Conservation (phyloP, 2,888 invertebrate species). For the Julus scanicus region DNA sequence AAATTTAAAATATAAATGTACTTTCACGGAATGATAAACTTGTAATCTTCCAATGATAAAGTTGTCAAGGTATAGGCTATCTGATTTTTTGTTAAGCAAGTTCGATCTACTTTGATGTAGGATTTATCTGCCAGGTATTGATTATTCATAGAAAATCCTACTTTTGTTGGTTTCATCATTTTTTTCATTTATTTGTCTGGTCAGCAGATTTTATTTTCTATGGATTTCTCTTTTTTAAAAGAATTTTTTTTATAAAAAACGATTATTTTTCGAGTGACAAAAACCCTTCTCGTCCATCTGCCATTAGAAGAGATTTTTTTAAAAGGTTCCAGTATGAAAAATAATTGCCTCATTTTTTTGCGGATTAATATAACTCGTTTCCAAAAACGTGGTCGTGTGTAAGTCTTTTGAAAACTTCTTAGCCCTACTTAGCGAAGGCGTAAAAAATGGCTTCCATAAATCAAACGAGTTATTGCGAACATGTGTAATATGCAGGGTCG, state of each 20-base stretch:
- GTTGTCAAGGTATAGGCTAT: no score
- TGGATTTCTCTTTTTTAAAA: background rate
- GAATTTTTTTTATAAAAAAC: background rate
- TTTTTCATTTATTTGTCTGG: background rate
- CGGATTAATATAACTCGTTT: background rate
- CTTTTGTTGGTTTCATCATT: no score
- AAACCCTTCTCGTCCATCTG: background rate
- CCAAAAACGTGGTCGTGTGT: background rate
- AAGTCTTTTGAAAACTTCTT: constrained; percentile 19
- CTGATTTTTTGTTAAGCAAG: no score
- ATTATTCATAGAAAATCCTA: background rate
- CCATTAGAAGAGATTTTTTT: background rate
- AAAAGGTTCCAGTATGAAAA: background rate
- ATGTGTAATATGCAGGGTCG: background rate
- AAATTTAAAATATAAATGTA: no score
- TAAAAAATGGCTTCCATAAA: constrained; percentile 11
- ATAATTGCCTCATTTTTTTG: constrained; percentile 19
- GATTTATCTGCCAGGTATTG: background rate
- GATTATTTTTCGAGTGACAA: background rate
- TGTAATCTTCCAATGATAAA: no score
- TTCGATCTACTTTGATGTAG: background rate
- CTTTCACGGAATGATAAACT: no score
- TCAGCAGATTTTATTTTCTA: background rate
- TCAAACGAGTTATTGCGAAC: constrained; percentile 19
- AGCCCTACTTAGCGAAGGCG: background rate